Base-by-base conservation (phyloP, 2,113 vertebrate genomes). In the Pterocles burchelli region DNA sequence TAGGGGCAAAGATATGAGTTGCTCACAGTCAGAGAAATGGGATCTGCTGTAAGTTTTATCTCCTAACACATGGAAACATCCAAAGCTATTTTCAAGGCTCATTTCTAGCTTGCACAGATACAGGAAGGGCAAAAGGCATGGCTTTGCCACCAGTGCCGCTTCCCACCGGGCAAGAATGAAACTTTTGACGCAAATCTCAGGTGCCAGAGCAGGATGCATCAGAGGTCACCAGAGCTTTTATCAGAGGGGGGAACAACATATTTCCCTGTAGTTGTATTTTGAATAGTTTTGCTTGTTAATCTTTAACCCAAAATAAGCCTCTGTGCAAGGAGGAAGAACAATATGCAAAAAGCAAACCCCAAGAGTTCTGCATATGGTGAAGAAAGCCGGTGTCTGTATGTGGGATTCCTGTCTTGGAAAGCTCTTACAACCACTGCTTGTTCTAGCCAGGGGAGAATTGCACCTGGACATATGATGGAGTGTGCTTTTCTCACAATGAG, bases 91-190 rank as follows among this genome's bases (percentile, higher is more conserved):
- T 65, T 55, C 38, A 75, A 41, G 7, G 12, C 43, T 76, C 57
- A 15, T 31, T 66, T 76, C 38, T 85, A 4, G n/a, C 48, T 52
- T 26, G 10, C 13, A 8, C 34, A 59, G 20, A 13, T 24, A 15
- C 18, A 61, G 15, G 13, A 76, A 72, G 36, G 38, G 34, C 9
- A 34, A 65, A 70, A 70, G 25, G 15, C 46, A 43, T 0, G 1
- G 49, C 63, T 41, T 49, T 28, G 36, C 24, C 51, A 13, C 11
- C 49, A 49, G 22, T 26, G 11, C 25, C 12, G 4, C 17, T 41
- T 46, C 19, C 31, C 38, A 34, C 29, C 0, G 0, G 61, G 26
- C 48, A 43, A 36, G 17, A 17, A 20, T 26, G 38, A 49, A 59
- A 13, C 20, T 33, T 31, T 66, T 31, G 34, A 6, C 4, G 5